These are phyloP conservation scores for Spongilla lacustris DNA, from an alignment of 37 sponge, comb jelly and placozoan species.

Conservation along the genomic window DNA sequence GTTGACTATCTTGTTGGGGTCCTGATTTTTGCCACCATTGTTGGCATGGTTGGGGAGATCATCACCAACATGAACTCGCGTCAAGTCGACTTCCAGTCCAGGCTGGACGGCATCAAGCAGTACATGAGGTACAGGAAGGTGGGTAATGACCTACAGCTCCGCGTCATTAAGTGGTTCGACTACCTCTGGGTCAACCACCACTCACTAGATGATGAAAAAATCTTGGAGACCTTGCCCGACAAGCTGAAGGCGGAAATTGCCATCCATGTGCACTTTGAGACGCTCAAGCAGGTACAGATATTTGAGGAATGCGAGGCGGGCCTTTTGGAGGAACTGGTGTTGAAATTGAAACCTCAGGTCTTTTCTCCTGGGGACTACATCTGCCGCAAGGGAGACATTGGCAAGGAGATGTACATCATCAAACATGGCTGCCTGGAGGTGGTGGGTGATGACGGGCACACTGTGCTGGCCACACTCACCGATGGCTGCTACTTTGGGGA, in stretches of 20 bases:
- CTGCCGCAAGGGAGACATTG: slow-evolving; percentile 95
- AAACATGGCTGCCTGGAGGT: slow-evolving; percentile 84
- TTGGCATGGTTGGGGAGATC: slow-evolving; percentile 90
- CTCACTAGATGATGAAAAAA: slow-evolving; percentile 81
- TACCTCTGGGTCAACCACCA: slow-evolving; percentile 92
- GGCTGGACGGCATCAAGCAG: slow-evolving; percentile 92
- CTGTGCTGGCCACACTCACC: slow-evolving; percentile 70
- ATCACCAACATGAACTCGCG: slow-evolving; percentile 92
- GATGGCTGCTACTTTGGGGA: slow-evolving; percentile 95
- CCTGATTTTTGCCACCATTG: slow-evolving; percentile 95
- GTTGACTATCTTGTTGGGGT: slow-evolving; percentile 89
- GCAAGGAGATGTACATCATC: slow-evolving; percentile 97
- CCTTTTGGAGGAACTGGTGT: slow-evolving; percentile 87
- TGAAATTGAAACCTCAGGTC: slow-evolving; percentile 90
- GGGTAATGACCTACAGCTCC: slow-evolving; percentile 72
- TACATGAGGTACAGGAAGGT: slow-evolving; percentile 93
- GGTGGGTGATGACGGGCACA: slow-evolving; percentile 65
- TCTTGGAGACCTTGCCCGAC: slow-evolving; percentile 86
- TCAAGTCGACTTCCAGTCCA: slow-evolving; percentile 76
- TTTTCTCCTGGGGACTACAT: slow-evolving; percentile 96
- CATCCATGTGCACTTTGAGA: slow-evolving; percentile 92
- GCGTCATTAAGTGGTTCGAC: slow-evolving; percentile 96
- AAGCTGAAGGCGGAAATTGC: slow-evolving; percentile 95
- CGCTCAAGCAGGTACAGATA: slow-evolving; percentile 78
- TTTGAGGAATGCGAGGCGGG: slow-evolving; percentile 94